phyloP scores from a whole-genome alignment of 1,140 invertebrate genomes.

The Cotesia glomerata region DNA sequence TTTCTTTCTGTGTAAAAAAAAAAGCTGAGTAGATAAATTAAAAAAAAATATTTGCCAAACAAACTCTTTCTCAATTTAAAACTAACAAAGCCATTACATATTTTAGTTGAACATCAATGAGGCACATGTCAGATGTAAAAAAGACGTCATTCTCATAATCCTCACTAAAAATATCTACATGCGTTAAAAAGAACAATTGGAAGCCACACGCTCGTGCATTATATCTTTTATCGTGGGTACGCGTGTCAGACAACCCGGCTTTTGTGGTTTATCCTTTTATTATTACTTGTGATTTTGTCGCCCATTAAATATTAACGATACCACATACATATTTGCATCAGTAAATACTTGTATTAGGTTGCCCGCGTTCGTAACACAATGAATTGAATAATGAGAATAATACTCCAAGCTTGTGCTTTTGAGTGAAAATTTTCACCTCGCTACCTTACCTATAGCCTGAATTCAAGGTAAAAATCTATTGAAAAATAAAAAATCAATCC shows the following conservation, averaged over 20 bases:
- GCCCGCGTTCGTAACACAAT: neutral
- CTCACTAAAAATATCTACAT: too few species aligned
- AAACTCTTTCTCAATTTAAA: too few species aligned
- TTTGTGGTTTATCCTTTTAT: constrained; percentile 19
- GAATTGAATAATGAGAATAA: too few species aligned
- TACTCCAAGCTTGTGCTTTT: neutral
- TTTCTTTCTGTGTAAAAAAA: too few species aligned
- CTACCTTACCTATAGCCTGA: too few species aligned
- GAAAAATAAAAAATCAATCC: neutral
- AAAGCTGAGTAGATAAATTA: too few species aligned
- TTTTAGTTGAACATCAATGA: too few species aligned
- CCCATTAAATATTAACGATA: constrained; percentile 33
- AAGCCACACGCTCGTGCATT: constrained; percentile 2
- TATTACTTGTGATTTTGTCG: constrained; percentile 7
- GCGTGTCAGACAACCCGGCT: constrained; percentile 26
- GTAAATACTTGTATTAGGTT: neutral
- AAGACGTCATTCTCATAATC: too few species aligned
- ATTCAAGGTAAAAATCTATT: neutral
- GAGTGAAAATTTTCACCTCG: neutral
- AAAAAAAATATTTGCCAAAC: too few species aligned
- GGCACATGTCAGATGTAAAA: too few species aligned
- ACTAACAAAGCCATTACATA: too few species aligned
- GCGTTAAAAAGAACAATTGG: constrained; percentile 34
- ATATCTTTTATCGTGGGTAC: neutral
- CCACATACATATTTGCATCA: neutral